These are phyloP conservation scores for Tinea semifulvella DNA, from an alignment of 2,888 invertebrate species.

Conservation along the genomic window DNA sequence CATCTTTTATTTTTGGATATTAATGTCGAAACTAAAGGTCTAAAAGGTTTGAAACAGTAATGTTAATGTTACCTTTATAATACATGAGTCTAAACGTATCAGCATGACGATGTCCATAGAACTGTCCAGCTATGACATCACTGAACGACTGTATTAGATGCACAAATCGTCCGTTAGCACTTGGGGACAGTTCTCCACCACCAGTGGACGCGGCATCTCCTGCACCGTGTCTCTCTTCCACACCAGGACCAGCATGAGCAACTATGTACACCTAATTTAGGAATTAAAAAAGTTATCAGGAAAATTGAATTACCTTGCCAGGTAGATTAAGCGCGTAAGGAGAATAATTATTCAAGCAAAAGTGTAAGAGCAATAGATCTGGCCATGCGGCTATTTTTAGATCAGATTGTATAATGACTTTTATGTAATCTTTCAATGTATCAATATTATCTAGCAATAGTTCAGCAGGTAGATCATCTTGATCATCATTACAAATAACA, in stretches of 20 bases:
- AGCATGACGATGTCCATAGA: constrained; percentile 92
- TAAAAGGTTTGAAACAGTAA: too few species aligned
- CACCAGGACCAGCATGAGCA: constrained; percentile 91
- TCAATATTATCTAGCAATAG: too few species aligned
- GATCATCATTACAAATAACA: too few species aligned
- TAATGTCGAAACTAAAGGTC: not conserved
- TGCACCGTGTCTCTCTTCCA: constrained; percentile 82
- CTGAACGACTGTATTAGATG: constrained; percentile 79
- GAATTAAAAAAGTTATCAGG: not conserved
- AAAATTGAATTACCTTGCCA: too few species aligned
- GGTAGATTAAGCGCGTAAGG: too few species aligned
- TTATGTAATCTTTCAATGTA: too few species aligned
- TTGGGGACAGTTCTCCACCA: constrained; percentile 69
- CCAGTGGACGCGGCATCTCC: constrained; percentile 70
- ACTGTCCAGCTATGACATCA: constrained; percentile 88
- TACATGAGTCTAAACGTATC: constrained; percentile 90
- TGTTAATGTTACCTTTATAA: constrained; percentile 68
- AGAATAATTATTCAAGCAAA: too few species aligned
- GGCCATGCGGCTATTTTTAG: too few species aligned
- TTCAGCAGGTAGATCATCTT: too few species aligned
- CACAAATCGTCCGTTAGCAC: constrained; percentile 78
- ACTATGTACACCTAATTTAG: constrained; percentile 86
- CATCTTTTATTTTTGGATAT: not conserved
- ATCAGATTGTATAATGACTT: too few species aligned
- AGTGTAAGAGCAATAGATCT: too few species aligned